Conservation (phyloP, 1,140 invertebrate genomes). For the Elymnias hypermnestra region DNA sequence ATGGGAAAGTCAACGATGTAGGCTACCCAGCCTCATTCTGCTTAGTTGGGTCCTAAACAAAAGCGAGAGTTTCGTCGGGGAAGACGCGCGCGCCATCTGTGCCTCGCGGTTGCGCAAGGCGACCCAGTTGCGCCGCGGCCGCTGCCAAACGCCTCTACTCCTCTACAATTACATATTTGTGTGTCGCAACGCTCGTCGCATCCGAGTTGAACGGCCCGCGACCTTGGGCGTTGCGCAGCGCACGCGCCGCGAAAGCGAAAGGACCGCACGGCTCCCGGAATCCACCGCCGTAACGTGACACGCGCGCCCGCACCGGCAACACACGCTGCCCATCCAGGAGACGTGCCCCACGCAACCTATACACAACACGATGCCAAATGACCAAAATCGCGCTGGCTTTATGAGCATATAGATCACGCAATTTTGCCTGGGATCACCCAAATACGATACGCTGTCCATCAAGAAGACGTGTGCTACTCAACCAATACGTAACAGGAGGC, state of each 20-base stretch:
- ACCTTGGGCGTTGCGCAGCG: slow-evolving; percentile 65
- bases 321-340: too few relatives aligned
- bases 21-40: too few relatives aligned
- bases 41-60: too few relatives aligned
- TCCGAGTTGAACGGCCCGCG: slow-evolving; percentile 73
- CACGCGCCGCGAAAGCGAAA: slow-evolving; percentile 69
- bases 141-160: slow-evolving; percentile 67
- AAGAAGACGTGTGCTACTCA: background rate
- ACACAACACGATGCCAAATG: too few relatives aligned
- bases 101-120: slow-evolving; percentile 59
- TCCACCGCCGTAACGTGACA: slow-evolving; percentile 16
- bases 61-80: too few relatives aligned
- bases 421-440: too few relatives aligned
- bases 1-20: too few relatives aligned
- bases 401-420: too few relatives aligned
- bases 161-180: slow-evolving; percentile 71
- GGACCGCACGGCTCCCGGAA: slow-evolving; percentile 47
- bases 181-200: slow-evolving; percentile 69
- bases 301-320: background rate
- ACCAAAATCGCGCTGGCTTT: too few relatives aligned
- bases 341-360: too few relatives aligned
- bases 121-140: slow-evolving; percentile 65
- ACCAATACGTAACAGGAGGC: background rate
- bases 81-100: slow-evolving; percentile 66
- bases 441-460: too few relatives aligned